Conservation (phyloP, 2,797 vertebrate species). For the Hippoglossus hippoglossus region DNA sequence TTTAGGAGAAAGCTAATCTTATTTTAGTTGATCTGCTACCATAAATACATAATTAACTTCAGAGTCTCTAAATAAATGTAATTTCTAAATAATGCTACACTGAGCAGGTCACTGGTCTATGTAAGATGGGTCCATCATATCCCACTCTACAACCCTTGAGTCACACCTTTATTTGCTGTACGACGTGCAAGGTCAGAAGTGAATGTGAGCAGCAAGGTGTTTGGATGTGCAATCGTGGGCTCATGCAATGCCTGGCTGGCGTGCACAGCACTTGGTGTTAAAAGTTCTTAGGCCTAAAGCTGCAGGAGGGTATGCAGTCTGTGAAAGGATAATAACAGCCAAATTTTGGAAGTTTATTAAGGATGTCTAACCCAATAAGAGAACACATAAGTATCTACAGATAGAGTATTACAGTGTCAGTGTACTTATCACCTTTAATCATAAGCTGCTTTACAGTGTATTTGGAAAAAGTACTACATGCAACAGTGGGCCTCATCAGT, state of each 20-base stretch:
- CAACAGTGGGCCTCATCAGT: no score
- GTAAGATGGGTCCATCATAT: background rate
- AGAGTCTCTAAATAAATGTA: background rate
- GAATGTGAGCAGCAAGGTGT: slow-evolving; percentile 29
- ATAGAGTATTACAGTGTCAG: background rate
- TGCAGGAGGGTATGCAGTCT: slow-evolving; percentile 33
- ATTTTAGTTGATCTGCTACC: background rate
- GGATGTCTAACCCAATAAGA: slow-evolving; percentile 2
- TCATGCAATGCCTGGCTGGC: slow-evolving; percentile 62
- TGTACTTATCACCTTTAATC: background rate
- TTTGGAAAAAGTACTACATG: background rate
- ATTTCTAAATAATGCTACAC: background rate
- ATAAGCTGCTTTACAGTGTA: background rate
- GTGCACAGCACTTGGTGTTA: slow-evolving; percentile 34
- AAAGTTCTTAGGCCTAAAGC: slow-evolving; percentile 20
- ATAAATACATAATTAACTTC: background rate
- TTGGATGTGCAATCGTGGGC: slow-evolving; percentile 16
- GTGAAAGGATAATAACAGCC: slow-evolving; percentile 21
- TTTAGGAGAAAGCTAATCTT: slow-evolving; percentile 13
- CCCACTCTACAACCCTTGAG: slow-evolving; percentile 13
- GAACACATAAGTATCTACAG: background rate
- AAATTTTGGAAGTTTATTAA: slow-evolving; percentile 25
- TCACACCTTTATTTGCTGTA: slow-evolving; percentile 81
- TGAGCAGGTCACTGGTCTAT: background rate
- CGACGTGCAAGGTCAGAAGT: slow-evolving; percentile 56